A percentile compares a stretch with the other conserved stretches of the same genome.
phyloP scores from a whole-genome alignment of 1,140 invertebrate species.

The Alviniconcha marisindica region DNA sequence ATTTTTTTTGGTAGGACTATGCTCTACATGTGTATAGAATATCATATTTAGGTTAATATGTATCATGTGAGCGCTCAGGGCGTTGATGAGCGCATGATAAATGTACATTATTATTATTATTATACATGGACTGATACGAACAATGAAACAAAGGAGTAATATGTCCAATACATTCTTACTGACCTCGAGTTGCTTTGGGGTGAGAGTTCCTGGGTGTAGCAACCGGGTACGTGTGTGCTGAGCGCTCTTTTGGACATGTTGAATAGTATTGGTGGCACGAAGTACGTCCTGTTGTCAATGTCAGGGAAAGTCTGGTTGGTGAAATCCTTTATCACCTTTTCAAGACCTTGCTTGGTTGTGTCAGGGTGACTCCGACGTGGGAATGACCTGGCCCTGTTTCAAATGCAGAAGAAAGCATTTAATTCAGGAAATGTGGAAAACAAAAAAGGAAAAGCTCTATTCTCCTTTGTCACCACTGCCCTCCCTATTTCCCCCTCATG shows the following conservation, averaged over 20 bases:
- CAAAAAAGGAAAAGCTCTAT: no score
- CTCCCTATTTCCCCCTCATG: no score
- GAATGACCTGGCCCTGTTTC: background rate
- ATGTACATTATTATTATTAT: background rate
- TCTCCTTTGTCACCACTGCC: no score
- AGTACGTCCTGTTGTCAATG: background rate
- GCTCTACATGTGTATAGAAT: no score
- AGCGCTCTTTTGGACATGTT: background rate
- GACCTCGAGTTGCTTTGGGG: background rate
- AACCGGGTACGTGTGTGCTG: background rate
- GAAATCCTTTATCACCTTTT: background rate
- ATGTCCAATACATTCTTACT: no score
- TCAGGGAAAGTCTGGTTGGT: background rate
- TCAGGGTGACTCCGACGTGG: background rate
- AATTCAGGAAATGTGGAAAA: background rate
- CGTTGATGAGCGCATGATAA: background rate
- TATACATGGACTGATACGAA: no score
- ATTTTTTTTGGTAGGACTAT: no score
- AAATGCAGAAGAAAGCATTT: background rate
- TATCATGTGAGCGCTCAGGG: background rate
- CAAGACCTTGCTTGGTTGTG: background rate
- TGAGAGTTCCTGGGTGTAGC: background rate
- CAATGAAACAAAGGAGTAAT: no score
- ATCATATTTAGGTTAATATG: no score
- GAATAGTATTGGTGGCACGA: conserved; percentile 2